These are phyloP conservation scores for Tachysurus vachellii DNA, from an alignment of 2,113 vertebrate species.

Conservation along the genomic window DNA sequence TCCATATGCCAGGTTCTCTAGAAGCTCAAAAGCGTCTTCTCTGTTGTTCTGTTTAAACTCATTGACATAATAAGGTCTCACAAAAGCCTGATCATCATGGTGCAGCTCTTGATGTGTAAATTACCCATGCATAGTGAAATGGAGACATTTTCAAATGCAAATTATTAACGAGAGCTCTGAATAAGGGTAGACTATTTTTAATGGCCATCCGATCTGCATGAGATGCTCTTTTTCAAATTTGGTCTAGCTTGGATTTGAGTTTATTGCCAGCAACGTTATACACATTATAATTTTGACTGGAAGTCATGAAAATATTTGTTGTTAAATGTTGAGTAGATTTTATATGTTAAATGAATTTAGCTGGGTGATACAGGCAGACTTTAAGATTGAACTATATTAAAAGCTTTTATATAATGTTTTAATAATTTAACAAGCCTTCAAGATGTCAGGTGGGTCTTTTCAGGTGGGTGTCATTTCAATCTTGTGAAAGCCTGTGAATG, in stretches of 20 bases:
- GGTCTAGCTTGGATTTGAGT: background rate
- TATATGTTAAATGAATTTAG: background rate
- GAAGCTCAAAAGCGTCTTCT: slow-evolving; percentile 6
- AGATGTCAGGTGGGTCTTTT: background rate
- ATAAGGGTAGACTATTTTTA: slow-evolving; percentile 19
- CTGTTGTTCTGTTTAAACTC: background rate
- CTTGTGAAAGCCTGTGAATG: background rate
- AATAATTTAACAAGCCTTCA: background rate
- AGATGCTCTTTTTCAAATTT: background rate
- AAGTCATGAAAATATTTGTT: background rate
- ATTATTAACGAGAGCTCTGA: slow-evolving; percentile 19
- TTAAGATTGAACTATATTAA: background rate
- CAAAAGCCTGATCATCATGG: slow-evolving; percentile 26
- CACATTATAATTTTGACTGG: background rate
- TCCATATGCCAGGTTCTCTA: slow-evolving; percentile 1
- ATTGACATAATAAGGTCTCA: slow-evolving; percentile 29
- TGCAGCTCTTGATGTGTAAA: slow-evolving; percentile 49
- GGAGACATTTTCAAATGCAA: slow-evolving; percentile 47
- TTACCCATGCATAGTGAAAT: slow-evolving; percentile 23
- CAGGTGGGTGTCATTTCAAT: background rate
- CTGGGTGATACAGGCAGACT: background rate
- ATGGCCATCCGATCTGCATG: slow-evolving; percentile 14
- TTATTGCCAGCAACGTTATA: background rate
- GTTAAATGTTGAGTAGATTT: background rate
- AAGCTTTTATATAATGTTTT: background rate